These are phyloP conservation scores for Tetanocera ferruginea DNA, from an alignment of 2,888 invertebrate species.

Conservation along the genomic window DNA sequence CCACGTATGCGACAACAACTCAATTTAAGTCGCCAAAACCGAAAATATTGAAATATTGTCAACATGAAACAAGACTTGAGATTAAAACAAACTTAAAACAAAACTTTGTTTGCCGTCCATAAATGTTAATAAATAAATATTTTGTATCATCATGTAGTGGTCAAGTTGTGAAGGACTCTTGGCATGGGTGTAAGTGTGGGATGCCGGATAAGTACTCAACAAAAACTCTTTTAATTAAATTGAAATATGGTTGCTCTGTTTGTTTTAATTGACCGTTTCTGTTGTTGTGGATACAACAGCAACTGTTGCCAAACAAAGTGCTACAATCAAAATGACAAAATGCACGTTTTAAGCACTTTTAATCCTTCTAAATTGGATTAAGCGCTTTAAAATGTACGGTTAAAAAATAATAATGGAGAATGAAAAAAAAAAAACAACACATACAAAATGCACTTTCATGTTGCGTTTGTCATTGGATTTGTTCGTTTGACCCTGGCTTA, in stretches of 20 bases:
- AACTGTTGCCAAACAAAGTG: conserved; percentile 5
- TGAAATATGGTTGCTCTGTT: conserved; percentile 37
- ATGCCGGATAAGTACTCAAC: neutral
- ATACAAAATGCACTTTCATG: neutral
- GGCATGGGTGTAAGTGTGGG: neutral
- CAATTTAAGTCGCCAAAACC: neutral
- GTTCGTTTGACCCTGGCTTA: neutral
- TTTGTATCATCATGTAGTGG: neutral
- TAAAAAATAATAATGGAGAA: neutral
- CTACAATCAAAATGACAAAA: conserved; percentile 36
- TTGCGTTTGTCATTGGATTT: neutral
- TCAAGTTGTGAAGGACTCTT: neutral
- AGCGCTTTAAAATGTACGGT: conserved; percentile 53
- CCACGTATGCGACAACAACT: neutral
- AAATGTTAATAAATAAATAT: neutral
- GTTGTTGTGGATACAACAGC: conserved; percentile 9
- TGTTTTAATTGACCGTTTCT: conserved; percentile 35
- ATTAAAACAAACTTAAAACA: neutral
- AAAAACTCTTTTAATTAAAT: conserved; percentile 38
- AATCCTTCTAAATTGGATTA: conserved; percentile 68
- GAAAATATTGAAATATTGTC: neutral
- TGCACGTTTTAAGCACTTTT: conserved; percentile 46
- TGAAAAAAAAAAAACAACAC: neutral
- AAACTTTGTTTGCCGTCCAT: neutral
- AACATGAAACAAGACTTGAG: neutral